Conservation (phyloP, 2,888 invertebrate species). For the Ceriagrion tenellum region DNA sequence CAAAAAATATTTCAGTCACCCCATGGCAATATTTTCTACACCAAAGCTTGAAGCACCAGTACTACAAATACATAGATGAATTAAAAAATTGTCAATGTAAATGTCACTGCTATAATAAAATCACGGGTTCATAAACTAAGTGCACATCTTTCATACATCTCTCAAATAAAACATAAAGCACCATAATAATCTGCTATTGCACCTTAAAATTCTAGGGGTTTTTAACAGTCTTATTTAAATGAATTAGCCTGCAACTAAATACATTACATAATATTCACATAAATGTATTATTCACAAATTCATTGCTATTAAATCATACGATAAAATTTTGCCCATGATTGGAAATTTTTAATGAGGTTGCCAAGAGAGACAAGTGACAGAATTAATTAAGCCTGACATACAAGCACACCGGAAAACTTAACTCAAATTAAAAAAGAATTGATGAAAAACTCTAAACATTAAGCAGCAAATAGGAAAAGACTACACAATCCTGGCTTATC, state of each 20-base stretch:
- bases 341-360: background rate
- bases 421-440: background rate
- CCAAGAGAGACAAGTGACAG: background rate
- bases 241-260: slow-evolving; percentile 62
- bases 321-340: background rate
- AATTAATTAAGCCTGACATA: background rate
- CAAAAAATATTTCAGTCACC: background rate
- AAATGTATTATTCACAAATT: slow-evolving; percentile 14
- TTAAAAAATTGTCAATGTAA: background rate
- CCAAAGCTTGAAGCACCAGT: slow-evolving; percentile 11
- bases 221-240: slow-evolving; percentile 63
- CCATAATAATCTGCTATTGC: slow-evolving; percentile 64
- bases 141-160: slow-evolving; percentile 51
- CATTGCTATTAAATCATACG: background rate
- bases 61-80: background rate
- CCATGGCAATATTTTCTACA: background rate
- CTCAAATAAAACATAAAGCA: slow-evolving; percentile 62
- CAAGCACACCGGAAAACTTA: background rate
- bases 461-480: background rate
- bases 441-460: background rate
- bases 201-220: slow-evolving; percentile 48
- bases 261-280: slow-evolving; percentile 59
- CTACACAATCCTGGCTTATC: background rate
- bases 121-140: slow-evolving; percentile 1
- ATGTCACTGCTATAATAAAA: background rate